phyloP scores from a whole-genome alignment of 2,797 vertebrate genomes.

The Graptemys geographica region DNA sequence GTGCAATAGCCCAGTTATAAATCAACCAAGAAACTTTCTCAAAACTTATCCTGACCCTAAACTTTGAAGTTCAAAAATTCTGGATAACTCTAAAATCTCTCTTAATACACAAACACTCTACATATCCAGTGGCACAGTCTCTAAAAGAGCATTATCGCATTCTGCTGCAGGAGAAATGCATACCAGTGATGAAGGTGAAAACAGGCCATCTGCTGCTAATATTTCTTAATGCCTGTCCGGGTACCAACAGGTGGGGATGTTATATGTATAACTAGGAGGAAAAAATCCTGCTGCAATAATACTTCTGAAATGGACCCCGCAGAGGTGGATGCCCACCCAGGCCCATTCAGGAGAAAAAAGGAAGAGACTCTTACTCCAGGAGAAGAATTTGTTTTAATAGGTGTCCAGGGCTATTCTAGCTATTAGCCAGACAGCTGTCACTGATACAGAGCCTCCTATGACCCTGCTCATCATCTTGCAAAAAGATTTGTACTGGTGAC shows the following conservation, averaged over 20 bases:
- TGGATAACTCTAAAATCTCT: neutral
- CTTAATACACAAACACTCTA: neutral
- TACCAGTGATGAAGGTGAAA: neutral
- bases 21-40: rapidly evolving
- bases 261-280: rapidly evolving
- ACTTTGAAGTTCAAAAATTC: neutral
- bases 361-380: neutral
- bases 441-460: neutral
- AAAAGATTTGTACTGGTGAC: neutral
- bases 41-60: neutral
- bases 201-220: neutral
- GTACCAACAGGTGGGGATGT: neutral
- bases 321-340: neutral
- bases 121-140: rapidly evolving
- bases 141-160: neutral
- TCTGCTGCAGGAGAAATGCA: neutral
- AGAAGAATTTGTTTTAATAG: rapidly evolving
- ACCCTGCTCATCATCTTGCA: neutral
- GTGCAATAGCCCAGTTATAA: neutral
- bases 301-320: neutral
- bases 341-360: neutral
- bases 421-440: neutral
- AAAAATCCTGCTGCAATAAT: neutral
- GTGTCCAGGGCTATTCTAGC: neutral
- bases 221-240: neutral